Base-by-base conservation (phyloP, 1,140 invertebrate genomes). In the Eubasilissa regina region DNA sequence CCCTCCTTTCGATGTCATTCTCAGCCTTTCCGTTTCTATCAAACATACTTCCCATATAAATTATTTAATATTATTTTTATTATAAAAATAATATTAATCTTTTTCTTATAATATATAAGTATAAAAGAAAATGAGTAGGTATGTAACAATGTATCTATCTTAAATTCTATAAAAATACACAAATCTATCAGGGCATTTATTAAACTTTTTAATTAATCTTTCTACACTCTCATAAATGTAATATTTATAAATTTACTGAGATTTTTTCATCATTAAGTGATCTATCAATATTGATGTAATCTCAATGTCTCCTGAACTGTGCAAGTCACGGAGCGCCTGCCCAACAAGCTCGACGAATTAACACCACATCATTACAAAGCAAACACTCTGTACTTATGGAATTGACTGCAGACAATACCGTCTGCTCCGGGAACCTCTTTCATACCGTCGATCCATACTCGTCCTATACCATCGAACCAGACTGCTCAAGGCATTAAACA, bases 341-440 rank as follows among this genome's bases (percentile, higher is more conserved):
- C 60, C 60, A 64, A 64, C 60, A 25, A 64, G 60, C 60, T 43
- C 35, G 60, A 64, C 60, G 60, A 44, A 64, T 64, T 64, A 64
- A 64, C 60, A 44, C 35, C 60, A 21, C n/a, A 64, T 43, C 35
- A 58, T 58, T 58, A 58, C 55, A 8, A 8, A 58, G 55, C 21
- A 58, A 58, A 58, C 17, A 58, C 13, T 58, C 55, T 15, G 55
- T 10, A 58, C 55, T 58, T 35, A 35, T 3, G 55, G 21, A 11
- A 58, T 21, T 15, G 55, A n/a, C 53, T 56, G 53, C 53, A 56
- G 53, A 56, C 53, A 56, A 56, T 21, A 15, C 55, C 0, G 55
- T 58, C 55, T 56, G n/a, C 53, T 15, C 17, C 51, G 13, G 51
- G 13, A n/a, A 3, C 51, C 17, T 3, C 51, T 3, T 6, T 13